phyloP scores from a whole-genome alignment of 2,888 invertebrate genomes.

The Dorcus hopei region DNA sequence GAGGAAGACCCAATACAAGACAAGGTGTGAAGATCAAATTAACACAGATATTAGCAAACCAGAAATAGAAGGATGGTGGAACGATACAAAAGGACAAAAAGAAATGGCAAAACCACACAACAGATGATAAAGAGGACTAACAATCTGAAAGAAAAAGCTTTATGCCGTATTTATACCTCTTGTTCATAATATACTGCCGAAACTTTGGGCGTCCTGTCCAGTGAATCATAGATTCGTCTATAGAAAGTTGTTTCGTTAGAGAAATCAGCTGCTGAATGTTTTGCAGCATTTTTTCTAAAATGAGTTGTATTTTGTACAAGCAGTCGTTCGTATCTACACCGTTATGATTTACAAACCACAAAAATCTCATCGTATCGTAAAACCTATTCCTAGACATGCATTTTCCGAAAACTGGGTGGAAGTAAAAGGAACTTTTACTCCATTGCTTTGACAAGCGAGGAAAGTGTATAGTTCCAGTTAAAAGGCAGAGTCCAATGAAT shows the following conservation, averaged over 20 bases:
- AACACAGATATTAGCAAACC: too few relatives aligned
- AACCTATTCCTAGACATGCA: not conserved
- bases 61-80: too few relatives aligned
- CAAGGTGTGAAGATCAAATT: too few relatives aligned
- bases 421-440: not conserved
- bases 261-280: not conserved
- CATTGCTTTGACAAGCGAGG: not conserved
- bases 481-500: not conserved
- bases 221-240: not conserved
- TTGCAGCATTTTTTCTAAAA: not conserved
- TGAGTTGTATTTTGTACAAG: not conserved
- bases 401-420: not conserved
- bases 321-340: not conserved
- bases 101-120: too few relatives aligned
- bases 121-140: too few relatives aligned
- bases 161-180: too few relatives aligned
- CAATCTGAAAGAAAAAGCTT: too few relatives aligned
- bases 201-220: not conserved
- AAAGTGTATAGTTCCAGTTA: too few relatives aligned
- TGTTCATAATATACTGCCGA: not conserved
- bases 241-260: not conserved
- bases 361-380: not conserved
- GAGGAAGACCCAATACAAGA: too few relatives aligned
- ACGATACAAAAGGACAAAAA: too few relatives aligned
- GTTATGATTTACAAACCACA: not conserved